Conservation (phyloP, 1,140 invertebrate genomes). For the silkworm (Bombyx mori) region ASM3026992v2 NC_085119.1:8634001-8634500, state of each 20-base stretch:
- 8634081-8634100: conserved; percentile 81
- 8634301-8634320: not conserved
- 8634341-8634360: too few relatives aligned
- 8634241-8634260: not conserved
- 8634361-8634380: too few relatives aligned
- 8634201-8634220: conserved; percentile 23
- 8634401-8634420: conserved; percentile 18
- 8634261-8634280: not conserved
- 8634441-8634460: conserved; percentile 2
- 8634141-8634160: not conserved
- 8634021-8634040: conserved; percentile 90
- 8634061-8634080: conserved; percentile 8
- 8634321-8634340: too few relatives aligned
- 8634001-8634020: conserved; percentile 85
- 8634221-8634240: conserved; percentile 13
- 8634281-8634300: not conserved
- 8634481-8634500: too few relatives aligned
- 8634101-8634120: conserved; percentile 51
- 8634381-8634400: conserved; percentile 19
- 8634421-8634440: conserved; percentile 24
- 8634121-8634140: conserved; percentile 1
- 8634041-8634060: conserved; percentile 57
- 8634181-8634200: conserved; percentile 29
- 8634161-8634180: conserved; percentile 8
- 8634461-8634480: too few relatives aligned